Evolutionary conservation across 2,888 invertebrate genomes (phyloP), one percentile per base, ranked within the genome.

Genomic region (Synergus gifuensis): DNA sequence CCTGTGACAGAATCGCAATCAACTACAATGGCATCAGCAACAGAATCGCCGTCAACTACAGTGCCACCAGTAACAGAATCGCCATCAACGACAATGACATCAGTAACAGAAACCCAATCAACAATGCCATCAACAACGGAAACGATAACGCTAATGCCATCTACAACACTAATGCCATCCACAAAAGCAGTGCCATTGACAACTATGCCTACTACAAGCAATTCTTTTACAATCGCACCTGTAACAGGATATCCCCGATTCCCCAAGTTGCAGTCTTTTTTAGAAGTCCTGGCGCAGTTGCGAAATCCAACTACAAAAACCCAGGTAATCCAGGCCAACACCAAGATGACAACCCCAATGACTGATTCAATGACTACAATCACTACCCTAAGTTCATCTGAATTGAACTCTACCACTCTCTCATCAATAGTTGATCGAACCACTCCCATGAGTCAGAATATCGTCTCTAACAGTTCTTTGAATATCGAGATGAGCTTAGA

Each of bases 271-370:
- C 69, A 69, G 69, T 69, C 69, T 0, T 69, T 69, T 46, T 69
- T 69, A 28, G 77, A 83, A 58, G 79, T 76, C 69, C 76, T 82
- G 76, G 28, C 79, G 3, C 76, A 81, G 77, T 76, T 81, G 78
- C 83, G 77, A 81, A 73, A 69, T 79, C 67, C 60, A 73, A 42
- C 36, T 79, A 54, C 40, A 40, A 58, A 36, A 36, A 54, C 54
- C 54, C 73, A 84, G 81, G 83, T 78, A 79, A 86, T 80, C 0
- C 66, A 67, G 8, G 28, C 12, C 28, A 78, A 40, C 11, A 54
- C 9, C n/a, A 12, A 73, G 54, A 62, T 28, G 62, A 54, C 73
- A 58, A 73, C 36, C 46, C 16, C 40, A 54, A 54, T 73, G 40
- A 40, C 28, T 54, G 54, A 54, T 9, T 46, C 62, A 60, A 76